Evolutionary conservation across 2,797 vertebrate genomes (phyloP).

Genomic region (Craterocephalus amniculus): DNA sequence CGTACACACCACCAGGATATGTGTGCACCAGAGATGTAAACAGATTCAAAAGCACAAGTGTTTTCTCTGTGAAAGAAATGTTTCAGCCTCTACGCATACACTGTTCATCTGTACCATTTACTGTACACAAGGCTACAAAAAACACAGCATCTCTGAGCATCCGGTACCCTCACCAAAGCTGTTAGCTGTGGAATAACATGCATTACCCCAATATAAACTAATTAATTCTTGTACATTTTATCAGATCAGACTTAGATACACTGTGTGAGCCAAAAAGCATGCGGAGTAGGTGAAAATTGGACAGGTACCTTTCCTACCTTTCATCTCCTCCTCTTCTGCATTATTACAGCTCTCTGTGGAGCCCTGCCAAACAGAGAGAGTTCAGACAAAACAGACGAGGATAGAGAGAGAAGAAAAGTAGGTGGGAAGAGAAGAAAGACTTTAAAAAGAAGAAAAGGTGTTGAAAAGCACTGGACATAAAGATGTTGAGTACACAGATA

Average conservation of each 20-base stretch:
- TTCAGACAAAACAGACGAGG: conserved; percentile 30
- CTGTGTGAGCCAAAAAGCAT: conserved; percentile 63
- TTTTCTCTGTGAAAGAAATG: too few species aligned
- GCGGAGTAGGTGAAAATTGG: conserved; percentile 77
- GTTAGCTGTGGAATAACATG: conserved; percentile 15
- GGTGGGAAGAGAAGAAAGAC: conserved; percentile 7
- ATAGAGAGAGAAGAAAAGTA: conserved; percentile 9
- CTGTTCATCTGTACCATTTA: not conserved
- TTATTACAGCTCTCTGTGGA: conserved; percentile 99
- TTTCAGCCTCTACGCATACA: not conserved
- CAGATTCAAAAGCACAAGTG: not conserved
- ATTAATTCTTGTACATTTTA: not conserved
- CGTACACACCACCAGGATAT: too few species aligned
- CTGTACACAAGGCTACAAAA: conserved; percentile 9
- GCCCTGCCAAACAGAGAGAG: conserved; percentile 82
- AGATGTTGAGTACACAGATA: conserved; percentile 45
- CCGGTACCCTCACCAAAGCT: conserved; percentile 1
- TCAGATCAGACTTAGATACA: conserved; percentile 21
- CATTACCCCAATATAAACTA: conserved; percentile 13
- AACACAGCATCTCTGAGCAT: conserved; percentile 1
- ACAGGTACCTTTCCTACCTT: conserved; percentile 94
- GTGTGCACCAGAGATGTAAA: not conserved
- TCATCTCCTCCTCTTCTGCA: conserved; percentile 98
- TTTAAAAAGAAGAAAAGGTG: not conserved
- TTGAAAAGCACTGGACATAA: conserved; percentile 30